phyloP scores from a whole-genome alignment of 2,113 vertebrate genomes.

The Scalopus aquaticus region DNA sequence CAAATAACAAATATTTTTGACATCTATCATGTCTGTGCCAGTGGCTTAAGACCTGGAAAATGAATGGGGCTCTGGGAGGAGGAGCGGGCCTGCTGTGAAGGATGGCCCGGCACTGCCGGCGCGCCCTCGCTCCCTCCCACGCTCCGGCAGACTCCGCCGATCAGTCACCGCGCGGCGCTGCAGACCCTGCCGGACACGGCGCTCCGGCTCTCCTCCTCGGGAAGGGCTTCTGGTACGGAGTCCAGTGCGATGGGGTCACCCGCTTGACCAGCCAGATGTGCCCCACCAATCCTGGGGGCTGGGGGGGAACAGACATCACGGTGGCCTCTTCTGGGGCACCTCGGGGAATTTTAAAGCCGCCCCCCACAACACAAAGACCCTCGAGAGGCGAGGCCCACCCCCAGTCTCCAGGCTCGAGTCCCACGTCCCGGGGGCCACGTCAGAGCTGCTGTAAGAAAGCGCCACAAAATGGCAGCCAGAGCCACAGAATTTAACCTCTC shows the following conservation, averaged over 20 bases:
- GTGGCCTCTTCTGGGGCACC: neutral
- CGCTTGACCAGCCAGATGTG: neutral
- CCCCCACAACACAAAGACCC: neutral
- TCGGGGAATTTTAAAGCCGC: neutral
- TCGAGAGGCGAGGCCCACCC: too few species aligned
- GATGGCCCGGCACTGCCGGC: neutral
- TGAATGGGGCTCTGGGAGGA: neutral
- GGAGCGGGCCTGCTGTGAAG: neutral
- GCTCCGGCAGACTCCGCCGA: neutral
- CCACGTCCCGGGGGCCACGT: too few species aligned
- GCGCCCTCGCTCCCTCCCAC: accelerated
- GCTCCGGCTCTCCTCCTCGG: neutral
- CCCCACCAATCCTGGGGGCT: neutral
- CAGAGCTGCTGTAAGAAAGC: neutral
- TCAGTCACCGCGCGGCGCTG: neutral
- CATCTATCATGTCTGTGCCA: neutral
- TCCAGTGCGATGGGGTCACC: neutral
- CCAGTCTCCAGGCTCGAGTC: too few species aligned
- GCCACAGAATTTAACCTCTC: neutral
- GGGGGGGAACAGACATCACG: neutral
- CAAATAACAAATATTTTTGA: neutral
- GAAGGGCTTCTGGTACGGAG: neutral
- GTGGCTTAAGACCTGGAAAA: conserved; percentile 25
- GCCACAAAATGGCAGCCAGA: neutral
- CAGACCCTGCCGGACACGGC: neutral